Conservation (phyloP, 2,797 vertebrate species). For the Aulostomus chinensis region DNA sequence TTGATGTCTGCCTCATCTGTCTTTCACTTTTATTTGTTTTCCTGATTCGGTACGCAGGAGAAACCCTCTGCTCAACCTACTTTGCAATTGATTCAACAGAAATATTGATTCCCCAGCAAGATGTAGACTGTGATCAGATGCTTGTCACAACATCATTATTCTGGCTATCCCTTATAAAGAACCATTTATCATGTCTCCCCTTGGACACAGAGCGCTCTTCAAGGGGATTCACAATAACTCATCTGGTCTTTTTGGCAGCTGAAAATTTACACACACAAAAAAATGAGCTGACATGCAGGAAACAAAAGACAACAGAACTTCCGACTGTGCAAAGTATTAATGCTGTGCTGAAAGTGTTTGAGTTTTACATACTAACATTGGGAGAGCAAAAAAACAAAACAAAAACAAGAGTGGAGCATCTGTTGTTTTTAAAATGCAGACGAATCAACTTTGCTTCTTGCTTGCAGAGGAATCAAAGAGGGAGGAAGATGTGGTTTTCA, state of each 20-base stretch:
- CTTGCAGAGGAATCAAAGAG: background rate
- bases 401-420: constrained; percentile 24
- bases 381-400: constrained; percentile 4
- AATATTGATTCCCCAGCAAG: constrained; percentile 48
- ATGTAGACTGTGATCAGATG: constrained; percentile 14
- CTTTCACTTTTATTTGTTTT: constrained; percentile 56
- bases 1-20: constrained; percentile 36
- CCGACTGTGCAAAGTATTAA: background rate
- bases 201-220: constrained; percentile 24
- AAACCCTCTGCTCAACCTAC: constrained; percentile 45
- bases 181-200: constrained; percentile 32
- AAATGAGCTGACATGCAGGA: background rate
- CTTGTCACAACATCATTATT: constrained; percentile 48
- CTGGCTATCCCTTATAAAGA: constrained; percentile 30
- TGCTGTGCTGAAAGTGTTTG: constrained; percentile 1
- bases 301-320: constrained; percentile 3
- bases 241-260: constrained; percentile 16
- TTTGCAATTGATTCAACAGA: constrained; percentile 48
- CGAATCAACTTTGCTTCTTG: constrained; percentile 16
- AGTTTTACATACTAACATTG: constrained; percentile 22
- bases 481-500: constrained; percentile 23
- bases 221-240: constrained; percentile 16
- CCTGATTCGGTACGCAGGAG: constrained; percentile 30
- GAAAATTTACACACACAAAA: constrained; percentile 10
- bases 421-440: constrained; percentile 46